Evolutionary conservation across 2,888 invertebrate species (phyloP).

Genomic region (Spodoptera littoralis): DNA sequence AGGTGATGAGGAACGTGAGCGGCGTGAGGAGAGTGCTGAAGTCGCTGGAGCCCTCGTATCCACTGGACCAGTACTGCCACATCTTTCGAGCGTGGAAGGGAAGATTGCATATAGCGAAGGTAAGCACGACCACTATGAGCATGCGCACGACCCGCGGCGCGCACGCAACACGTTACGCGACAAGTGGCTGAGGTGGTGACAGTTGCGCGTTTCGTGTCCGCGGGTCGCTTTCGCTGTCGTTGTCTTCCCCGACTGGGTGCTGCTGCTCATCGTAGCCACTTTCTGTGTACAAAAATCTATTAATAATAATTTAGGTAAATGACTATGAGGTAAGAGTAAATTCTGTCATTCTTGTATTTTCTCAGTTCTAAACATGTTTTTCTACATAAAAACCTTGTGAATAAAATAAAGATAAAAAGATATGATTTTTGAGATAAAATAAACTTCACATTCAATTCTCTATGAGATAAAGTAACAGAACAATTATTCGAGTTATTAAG

Average conservation of each 20-base stretch:
- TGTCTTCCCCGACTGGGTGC: slow-evolving; percentile 68
- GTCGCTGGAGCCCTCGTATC: slow-evolving; percentile 91
- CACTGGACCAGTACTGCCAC: slow-evolving; percentile 94
- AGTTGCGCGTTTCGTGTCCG: slow-evolving; percentile 81
- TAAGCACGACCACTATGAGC: slow-evolving; percentile 95
- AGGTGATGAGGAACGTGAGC: slow-evolving; percentile 95
- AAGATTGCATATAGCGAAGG: slow-evolving; percentile 96
- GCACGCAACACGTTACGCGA: slow-evolving; percentile 94
- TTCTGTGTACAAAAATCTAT: slow-evolving; percentile 52
- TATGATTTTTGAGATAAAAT: no score
- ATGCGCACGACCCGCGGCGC: slow-evolving; percentile 96
- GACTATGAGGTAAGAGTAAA: no score
- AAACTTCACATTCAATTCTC: no score
- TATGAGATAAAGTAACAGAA: no score
- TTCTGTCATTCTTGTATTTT: no score
- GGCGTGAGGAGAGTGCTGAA: slow-evolving; percentile 95
- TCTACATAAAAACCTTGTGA: no score
- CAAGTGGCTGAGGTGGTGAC: slow-evolving; percentile 91
- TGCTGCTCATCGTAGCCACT: slow-evolving; percentile 52
- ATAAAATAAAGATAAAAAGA: no score
- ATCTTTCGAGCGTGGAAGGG: slow-evolving; percentile 96
- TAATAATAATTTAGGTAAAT: not conserved
- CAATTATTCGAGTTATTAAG: no score
- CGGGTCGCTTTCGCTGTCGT: slow-evolving; percentile 71
- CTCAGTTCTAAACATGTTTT: no score